Evolutionary conservation across 2,888 invertebrate species (phyloP).

Genomic region (Margaritifera margaritifera): DNA sequence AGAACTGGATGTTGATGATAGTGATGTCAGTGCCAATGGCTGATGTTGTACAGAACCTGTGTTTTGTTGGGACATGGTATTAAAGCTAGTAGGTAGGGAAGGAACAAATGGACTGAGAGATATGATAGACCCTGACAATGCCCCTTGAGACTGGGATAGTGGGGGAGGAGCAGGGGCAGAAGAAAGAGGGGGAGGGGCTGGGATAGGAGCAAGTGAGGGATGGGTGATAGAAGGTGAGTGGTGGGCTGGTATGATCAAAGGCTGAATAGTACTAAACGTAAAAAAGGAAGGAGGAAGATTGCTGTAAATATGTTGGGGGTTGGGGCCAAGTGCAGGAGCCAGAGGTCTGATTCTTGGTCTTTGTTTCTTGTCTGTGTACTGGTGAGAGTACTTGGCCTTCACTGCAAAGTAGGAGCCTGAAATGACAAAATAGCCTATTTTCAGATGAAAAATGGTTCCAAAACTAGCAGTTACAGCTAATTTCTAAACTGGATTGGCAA

Average conservation of each 20-base stretch:
- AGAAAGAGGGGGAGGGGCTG: slow-evolving; percentile 3
- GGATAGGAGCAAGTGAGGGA: neutral
- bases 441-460: too few relatives aligned
- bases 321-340: slow-evolving; percentile 2
- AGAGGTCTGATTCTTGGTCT: slow-evolving; percentile 5
- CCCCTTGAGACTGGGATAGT: too few relatives aligned
- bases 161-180: too few relatives aligned
- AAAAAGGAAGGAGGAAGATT: slow-evolving; percentile 1
- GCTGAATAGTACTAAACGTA: slow-evolving; percentile 3
- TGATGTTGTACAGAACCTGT: too few relatives aligned
- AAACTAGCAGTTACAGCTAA: too few relatives aligned
- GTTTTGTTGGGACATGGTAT: too few relatives aligned
- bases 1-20: too few relatives aligned
- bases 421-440: slow-evolving; percentile 11
- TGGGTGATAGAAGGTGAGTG: slow-evolving; percentile 5
- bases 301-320: neutral
- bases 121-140: too few relatives aligned
- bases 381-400: slow-evolving; percentile 58
- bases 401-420: slow-evolving; percentile 63
- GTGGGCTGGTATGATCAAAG: slow-evolving; percentile 11
- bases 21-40: too few relatives aligned
- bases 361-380: slow-evolving; percentile 52
- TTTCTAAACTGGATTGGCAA: too few relatives aligned
- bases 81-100: too few relatives aligned
- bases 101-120: too few relatives aligned